Evolutionary conservation across 2,888 invertebrate genomes (phyloP).

Genomic region (Coelopa pilipes): DNA sequence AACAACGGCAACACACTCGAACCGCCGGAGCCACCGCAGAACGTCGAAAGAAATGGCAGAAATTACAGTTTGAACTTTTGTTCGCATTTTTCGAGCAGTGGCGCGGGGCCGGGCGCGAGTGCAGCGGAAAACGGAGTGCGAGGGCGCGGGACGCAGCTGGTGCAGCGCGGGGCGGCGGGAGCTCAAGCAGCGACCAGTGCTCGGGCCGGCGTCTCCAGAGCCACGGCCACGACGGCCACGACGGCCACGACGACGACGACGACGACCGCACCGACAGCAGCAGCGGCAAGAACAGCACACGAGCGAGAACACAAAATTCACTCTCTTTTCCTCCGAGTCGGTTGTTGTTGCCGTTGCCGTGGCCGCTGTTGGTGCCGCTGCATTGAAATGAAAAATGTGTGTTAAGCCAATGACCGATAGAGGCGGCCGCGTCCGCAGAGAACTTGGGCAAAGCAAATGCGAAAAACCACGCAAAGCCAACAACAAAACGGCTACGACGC

Average conservation of each 20-base stretch:
- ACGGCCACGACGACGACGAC: constrained; percentile 6
- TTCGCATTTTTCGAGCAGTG: constrained; percentile 50
- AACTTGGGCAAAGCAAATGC: constrained; percentile 22
- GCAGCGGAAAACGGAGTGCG: constrained; percentile 4
- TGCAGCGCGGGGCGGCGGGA: background rate
- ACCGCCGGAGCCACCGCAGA: background rate
- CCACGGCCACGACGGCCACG: background rate
- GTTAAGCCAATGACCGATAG: constrained; percentile 67
- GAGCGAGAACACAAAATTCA: constrained; percentile 23
- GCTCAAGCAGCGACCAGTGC: no score
- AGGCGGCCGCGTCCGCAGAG: constrained; percentile 19
- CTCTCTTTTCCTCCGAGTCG: constrained; percentile 19
- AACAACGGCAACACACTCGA: background rate
- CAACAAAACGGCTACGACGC: constrained; percentile 7
- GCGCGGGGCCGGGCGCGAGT: constrained; percentile 38
- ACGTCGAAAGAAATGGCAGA: constrained; percentile 10
- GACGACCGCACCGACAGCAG: background rate
- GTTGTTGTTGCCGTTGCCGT: constrained; percentile 14
- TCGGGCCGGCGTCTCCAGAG: background rate
- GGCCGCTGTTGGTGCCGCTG: constrained; percentile 25
- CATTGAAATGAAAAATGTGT: constrained; percentile 63
- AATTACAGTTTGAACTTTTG: constrained; percentile 51
- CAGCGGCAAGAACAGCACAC: constrained; percentile 15
- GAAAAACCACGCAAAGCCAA: background rate
- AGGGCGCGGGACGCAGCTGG: background rate